phyloP scores from a whole-genome alignment of 2,797 vertebrate genomes.

The Notoglanidium macrostoma region DNA sequence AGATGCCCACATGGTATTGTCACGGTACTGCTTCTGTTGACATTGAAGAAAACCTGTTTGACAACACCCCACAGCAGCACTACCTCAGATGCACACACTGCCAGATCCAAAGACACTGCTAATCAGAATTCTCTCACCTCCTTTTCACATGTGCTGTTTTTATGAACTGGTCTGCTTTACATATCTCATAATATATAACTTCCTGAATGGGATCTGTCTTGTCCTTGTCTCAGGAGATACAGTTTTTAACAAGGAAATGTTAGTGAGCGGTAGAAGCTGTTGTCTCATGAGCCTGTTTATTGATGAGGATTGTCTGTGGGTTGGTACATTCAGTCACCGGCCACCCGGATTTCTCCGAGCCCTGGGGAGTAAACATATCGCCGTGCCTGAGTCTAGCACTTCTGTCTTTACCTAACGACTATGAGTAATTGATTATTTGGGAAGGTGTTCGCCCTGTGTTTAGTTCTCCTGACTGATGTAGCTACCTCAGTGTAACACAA shows the following conservation, averaged over 20 bases:
- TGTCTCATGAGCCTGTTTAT: conserved; percentile 61
- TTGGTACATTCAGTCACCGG: conserved; percentile 4
- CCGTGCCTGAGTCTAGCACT: conserved; percentile 79
- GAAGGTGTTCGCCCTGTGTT: conserved; percentile 69
- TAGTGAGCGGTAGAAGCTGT: conserved; percentile 40
- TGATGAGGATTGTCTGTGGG: conserved; percentile 52
- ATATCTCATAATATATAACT: conserved; percentile 3
- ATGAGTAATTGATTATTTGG: conserved; percentile 82
- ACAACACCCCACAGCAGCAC: conserved; percentile 38
- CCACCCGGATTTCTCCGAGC: conserved; percentile 20
- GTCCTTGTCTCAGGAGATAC: conserved; percentile 24
- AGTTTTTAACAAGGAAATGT: conserved; percentile 21
- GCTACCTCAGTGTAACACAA: conserved; percentile 56
- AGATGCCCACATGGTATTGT: conserved; percentile 73
- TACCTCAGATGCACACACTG: conserved; percentile 29
- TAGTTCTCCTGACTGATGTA: conserved; percentile 82
- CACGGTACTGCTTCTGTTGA: conserved; percentile 58
- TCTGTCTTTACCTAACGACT: conserved; percentile 75
- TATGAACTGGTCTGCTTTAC: conserved; percentile 19
- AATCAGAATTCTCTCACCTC: conserved; percentile 11
- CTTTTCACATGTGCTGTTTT: conserved; percentile 13
- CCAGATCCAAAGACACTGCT: conserved; percentile 20
- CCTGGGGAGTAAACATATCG: conserved; percentile 77
- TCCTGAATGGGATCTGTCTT: conserved; percentile 7
- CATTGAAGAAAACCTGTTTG: conserved; percentile 47